phyloP scores from a whole-genome alignment of 2,888 invertebrate genomes.

The Anoplius nigerrimus region DNA sequence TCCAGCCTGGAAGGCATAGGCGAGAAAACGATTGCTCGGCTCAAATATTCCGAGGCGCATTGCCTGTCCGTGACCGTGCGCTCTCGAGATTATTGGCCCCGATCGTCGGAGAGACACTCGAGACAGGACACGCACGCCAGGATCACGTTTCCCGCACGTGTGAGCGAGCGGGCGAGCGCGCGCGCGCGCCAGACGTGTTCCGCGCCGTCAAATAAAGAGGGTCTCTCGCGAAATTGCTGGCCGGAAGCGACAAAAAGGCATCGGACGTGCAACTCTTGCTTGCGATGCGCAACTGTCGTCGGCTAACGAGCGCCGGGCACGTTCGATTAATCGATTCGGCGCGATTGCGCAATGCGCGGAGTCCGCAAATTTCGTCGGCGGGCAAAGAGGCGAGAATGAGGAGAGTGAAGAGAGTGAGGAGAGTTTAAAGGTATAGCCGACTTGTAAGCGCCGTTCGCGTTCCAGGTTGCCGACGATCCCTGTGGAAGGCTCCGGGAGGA shows the following conservation, averaged over 20 bases:
- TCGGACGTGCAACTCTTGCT: background rate
- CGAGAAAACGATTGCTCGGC: constrained; percentile 13
- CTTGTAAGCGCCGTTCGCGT: too few species aligned
- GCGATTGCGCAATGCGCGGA: too few species aligned
- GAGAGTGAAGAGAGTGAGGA: too few species aligned
- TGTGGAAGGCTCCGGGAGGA: too few species aligned
- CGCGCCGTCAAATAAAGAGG: background rate
- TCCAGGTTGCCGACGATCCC: too few species aligned
- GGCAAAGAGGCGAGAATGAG: too few species aligned
- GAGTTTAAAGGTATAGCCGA: background rate
- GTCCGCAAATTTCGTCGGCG: too few species aligned
- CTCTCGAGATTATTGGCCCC: constrained; percentile 39
- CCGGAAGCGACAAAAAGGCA: background rate
- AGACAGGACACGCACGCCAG: constrained; percentile 30
- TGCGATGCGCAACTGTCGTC: too few species aligned
- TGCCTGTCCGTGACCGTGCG: background rate
- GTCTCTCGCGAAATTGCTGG: background rate
- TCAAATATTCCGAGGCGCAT: constrained; percentile 14
- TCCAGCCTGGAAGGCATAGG: too few species aligned
- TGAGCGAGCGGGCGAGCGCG: constrained; percentile 44
- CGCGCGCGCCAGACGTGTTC: background rate
- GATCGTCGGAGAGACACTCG: constrained; percentile 32
- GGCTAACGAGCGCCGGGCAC: too few species aligned
- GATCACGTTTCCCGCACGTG: constrained; percentile 54
- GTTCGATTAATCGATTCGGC: too few species aligned